These are phyloP conservation scores for Polietes domitor DNA, from an alignment of 2,888 invertebrate genomes.

Conservation along the genomic window DNA sequence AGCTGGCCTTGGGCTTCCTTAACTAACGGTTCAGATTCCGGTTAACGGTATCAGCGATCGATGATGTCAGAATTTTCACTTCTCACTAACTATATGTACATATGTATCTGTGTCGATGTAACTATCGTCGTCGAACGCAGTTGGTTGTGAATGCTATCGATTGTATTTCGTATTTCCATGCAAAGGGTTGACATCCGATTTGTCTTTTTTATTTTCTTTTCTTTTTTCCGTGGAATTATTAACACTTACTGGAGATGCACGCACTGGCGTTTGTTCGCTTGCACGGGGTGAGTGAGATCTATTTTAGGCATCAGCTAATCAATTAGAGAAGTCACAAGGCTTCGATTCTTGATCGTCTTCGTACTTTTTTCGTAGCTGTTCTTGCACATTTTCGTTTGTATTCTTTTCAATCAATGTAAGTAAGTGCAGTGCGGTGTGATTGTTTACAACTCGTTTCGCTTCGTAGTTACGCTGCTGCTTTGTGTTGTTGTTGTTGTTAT, in stretches of 20 bases:
- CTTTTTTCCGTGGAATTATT: not conserved
- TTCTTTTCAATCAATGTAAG: conserved; percentile 6
- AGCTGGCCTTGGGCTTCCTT: conserved; percentile 53
- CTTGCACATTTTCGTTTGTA: not conserved
- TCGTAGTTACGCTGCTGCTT: not conserved
- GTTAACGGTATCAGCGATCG: conserved; percentile 36
- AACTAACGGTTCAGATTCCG: conserved; percentile 28
- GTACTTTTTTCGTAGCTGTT: not conserved
- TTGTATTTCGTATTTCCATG: not conserved
- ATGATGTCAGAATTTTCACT: conserved; percentile 53
- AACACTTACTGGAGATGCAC: not conserved
- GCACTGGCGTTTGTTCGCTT: not conserved
- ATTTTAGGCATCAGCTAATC: not conserved
- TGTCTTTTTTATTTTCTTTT: not conserved
- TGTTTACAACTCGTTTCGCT: conserved; percentile 18
- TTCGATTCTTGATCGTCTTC: not conserved
- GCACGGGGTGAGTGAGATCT: not conserved
- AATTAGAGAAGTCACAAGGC: not conserved
- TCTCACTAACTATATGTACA: not conserved
- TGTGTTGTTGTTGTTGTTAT: no score
- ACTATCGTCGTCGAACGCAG: conserved; percentile 18
- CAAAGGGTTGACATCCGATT: not conserved
- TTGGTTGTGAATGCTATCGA: no score
- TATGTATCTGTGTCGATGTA: not conserved
- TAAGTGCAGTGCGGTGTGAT: conserved; percentile 2